Evolutionary conservation across 2,113 vertebrate genomes (phyloP).

Genomic region (Bubo blakistoni): DNA sequence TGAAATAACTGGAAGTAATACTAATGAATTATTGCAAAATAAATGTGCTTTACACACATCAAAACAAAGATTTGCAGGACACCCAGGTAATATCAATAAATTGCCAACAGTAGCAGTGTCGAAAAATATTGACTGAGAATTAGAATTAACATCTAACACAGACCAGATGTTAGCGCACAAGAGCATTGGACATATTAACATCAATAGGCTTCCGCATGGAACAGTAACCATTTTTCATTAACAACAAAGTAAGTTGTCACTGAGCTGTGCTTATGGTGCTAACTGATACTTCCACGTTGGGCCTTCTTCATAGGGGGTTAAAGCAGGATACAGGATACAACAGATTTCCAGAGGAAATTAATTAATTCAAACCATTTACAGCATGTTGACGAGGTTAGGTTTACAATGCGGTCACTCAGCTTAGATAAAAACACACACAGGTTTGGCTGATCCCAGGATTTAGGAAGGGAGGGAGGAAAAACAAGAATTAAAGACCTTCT

Average conservation of each 20-base stretch:
- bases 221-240: slow-evolving; percentile 85
- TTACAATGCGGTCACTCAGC: slow-evolving; percentile 57
- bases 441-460: slow-evolving; percentile 36
- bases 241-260: slow-evolving; percentile 73
- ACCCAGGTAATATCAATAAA: slow-evolving; percentile 32
- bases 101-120: slow-evolving; percentile 55
- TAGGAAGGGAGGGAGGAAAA: slow-evolving; percentile 13
- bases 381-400: slow-evolving; percentile 47
- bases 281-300: slow-evolving; percentile 75
- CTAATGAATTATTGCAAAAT: not conserved
- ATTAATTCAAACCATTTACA: slow-evolving; percentile 78
- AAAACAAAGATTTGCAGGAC: slow-evolving; percentile 34
- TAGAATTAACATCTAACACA: slow-evolving; percentile 76
- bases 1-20: not conserved
- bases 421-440: slow-evolving; percentile 47
- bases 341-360: slow-evolving; percentile 82
- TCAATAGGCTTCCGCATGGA: slow-evolving; percentile 78
- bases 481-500: not conserved
- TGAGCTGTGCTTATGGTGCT: slow-evolving; percentile 66
- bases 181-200: slow-evolving; percentile 74
- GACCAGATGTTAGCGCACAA: slow-evolving; percentile 81
- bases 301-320: slow-evolving; percentile 61
- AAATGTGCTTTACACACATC: not conserved
- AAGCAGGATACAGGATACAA: slow-evolving; percentile 75
- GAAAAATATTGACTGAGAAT: slow-evolving; percentile 69